Base-by-base conservation (phyloP, 2,797 vertebrate species). In the Labeo calbasu region DNA sequence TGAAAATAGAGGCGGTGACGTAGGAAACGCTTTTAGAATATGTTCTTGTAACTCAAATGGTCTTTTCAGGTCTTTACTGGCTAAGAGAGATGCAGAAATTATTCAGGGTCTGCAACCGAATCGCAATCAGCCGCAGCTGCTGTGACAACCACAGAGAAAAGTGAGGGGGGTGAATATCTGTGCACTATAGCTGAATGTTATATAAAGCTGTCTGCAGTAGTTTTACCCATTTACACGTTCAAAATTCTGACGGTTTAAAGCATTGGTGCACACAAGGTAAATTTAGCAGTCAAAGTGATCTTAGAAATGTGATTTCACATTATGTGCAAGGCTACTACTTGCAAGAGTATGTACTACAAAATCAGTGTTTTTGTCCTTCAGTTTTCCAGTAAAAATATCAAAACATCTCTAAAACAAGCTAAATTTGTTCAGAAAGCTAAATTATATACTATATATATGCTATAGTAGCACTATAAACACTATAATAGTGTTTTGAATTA, bases 1-100 rank as follows among this genome's bases (percentile, higher is more conserved):
- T 79, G 75, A 84, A 84, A 79, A 84, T 80, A 71, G 68, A 85
- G 79, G 36, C 43, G 46, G 51, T 82, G 78, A 82, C 40, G 75
- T n/a, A 83, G 36, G 53, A 77, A 78, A 77, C 65, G 61, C 59
- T 86, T 85, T 84, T 82, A 87, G 69, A 86, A 86, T 71, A 25
- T 79, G 53, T 79, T 84, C 53, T 72, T 84, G 69, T 84, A 71
- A 28, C 57, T 83, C 51, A 72, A 79, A 61, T 71, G 69, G 61
- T 48, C 68, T 83, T 82, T 79, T 65, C 81, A 51, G 61, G 51
- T 80, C 71, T 83, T 70, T 28, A 86, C 68, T 69, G 63, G 36
- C 36, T 73, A 68, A 69, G 78, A 36, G 36, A 87, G 9, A 28
- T 46, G 61, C 40, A 79, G 70, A 83, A 85, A 84, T 87, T 68